These are phyloP conservation scores for Melanostigma gelatinosum DNA, from an alignment of 2,113 vertebrate genomes.

Conservation along the genomic window DNA sequence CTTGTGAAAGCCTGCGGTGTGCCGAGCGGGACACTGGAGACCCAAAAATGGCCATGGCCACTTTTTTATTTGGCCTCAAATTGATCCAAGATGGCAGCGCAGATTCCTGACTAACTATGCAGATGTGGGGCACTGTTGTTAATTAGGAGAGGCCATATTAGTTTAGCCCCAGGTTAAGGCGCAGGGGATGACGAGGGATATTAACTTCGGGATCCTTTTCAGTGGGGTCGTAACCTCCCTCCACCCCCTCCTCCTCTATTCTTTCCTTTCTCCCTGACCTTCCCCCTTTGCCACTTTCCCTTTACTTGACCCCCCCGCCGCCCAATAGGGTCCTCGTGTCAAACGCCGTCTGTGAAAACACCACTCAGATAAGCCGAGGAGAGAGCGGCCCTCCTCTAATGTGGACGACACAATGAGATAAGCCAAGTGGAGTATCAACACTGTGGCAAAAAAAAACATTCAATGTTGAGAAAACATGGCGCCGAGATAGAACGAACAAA, in stretches of 20 bases:
- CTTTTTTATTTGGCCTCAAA: slow-evolving; percentile 76
- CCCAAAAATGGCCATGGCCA: slow-evolving; percentile 64
- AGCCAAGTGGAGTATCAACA: slow-evolving; percentile 57
- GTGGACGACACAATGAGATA: slow-evolving; percentile 54
- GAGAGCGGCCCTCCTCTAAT: slow-evolving; percentile 38
- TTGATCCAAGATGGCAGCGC: slow-evolving; percentile 73
- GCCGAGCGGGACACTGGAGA: slow-evolving; percentile 48
- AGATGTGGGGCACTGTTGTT: slow-evolving; percentile 74
- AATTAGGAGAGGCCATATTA: slow-evolving; percentile 70
- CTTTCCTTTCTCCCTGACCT: slow-evolving; percentile 62
- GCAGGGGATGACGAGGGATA: slow-evolving; percentile 63
- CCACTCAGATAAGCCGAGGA: slow-evolving; percentile 63
- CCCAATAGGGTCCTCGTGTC: slow-evolving; percentile 62
- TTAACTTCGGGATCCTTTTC: slow-evolving; percentile 78
- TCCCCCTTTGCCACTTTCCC: slow-evolving; percentile 70
- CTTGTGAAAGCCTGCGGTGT: slow-evolving; percentile 74
- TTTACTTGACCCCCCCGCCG: slow-evolving; percentile 72
- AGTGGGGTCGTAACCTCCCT: slow-evolving; percentile 70
- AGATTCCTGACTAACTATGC: slow-evolving; percentile 69
- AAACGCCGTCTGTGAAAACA: slow-evolving; percentile 77
- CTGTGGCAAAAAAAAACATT: slow-evolving; percentile 53
- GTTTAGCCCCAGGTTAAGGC: slow-evolving; percentile 77
- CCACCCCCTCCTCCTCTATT: slow-evolving; percentile 36
- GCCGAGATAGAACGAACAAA: slow-evolving; percentile 64
- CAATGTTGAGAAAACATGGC: slow-evolving; percentile 63